A percentile compares a stretch with the other conserved stretches of the same genome.
These are phyloP conservation scores for Corythornis leucogaster DNA, from an alignment of 2,797 vertebrate genomes.

Conservation along the genomic window DNA sequence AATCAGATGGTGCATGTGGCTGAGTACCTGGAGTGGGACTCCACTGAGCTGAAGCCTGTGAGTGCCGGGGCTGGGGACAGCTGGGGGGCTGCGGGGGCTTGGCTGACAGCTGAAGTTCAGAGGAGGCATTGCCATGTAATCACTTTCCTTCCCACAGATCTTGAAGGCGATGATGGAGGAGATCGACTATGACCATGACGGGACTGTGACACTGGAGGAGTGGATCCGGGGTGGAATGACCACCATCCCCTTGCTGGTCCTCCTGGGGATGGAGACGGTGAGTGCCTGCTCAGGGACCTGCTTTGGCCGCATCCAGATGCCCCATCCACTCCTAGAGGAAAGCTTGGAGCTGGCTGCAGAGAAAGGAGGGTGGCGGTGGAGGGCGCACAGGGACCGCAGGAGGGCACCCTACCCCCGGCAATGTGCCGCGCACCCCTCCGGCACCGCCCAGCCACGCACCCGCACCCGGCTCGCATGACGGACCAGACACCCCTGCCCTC, in stretches of 20 bases:
- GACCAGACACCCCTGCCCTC: background rate
- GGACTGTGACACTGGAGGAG: conserved; percentile 92
- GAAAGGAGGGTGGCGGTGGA: background rate
- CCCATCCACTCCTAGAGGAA: accelerated
- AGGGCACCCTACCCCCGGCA: background rate
- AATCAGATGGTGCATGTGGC: conserved; percentile 96
- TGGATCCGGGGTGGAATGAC: conserved; percentile 96
- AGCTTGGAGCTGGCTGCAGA: background rate
- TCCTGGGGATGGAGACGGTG: conserved; percentile 94
- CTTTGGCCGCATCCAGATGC: accelerated
- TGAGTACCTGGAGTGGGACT: conserved; percentile 95
- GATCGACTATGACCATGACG: conserved; percentile 90
- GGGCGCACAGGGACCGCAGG: background rate
- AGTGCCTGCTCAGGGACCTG: accelerated
- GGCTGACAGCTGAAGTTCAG: accelerated
- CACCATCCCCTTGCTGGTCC: conserved; percentile 92
- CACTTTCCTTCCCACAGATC: conserved; percentile 76
- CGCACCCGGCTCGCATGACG: background rate
- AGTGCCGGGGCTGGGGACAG: conserved; percentile 53
- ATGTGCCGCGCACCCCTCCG: accelerated
- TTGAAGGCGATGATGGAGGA: conserved; percentile 94
- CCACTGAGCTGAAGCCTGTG: conserved; percentile 90
- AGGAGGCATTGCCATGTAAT: accelerated
- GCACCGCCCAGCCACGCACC: background rate
- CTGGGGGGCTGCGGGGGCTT: accelerated